Base-by-base conservation (phyloP, 2,888 invertebrate species). In the Chymomyza fuscimana region DNA sequence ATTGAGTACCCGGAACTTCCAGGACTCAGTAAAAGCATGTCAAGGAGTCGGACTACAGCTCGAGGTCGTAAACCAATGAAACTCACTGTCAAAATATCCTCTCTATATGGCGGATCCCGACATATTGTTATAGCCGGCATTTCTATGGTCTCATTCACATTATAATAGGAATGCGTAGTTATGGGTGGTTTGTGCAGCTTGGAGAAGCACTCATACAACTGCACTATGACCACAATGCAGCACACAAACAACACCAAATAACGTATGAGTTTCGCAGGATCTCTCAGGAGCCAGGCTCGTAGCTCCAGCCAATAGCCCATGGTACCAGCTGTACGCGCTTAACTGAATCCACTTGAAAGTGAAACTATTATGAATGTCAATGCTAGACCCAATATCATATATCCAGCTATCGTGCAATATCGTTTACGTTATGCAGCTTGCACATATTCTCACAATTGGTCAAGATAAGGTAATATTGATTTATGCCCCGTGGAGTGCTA, bases 71-170 rank as follows among this genome's bases (percentile, higher is more conserved):
- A 46, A 46, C 40, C 40, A 46, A 46, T 46, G 40, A 12, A 59
- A 91, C 92, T 92, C 90, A 95, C 95, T 86, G 90, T 77, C 77
- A 95, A 88, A 61, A 93, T 92, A 1, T 93, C 90, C 56, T 88
- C 92, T 83, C 94, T 95, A 81, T 94, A 95, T 0, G 94, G 93
- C 0, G 95, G 95, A 68, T 94, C 94, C 25, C 94, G 92, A 79
- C 95, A 95, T 76, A 95, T 92, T 0, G 95, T 95, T 0, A 95
- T 86, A 60, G 95, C 94, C 0, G 95, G 95, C 91, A 95, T 95
- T 76, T 93, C 90, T 65, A 95, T 92, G 0, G 94, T 94, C 40
- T 94, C 93, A 88, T 95, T 95, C 68, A 95, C 93, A 78, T 93
- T 93, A 73, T 95, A 95, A 82, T 94, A 94, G 0, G 95, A 94